Base-by-base conservation (phyloP, 1,140 invertebrate species). In the Leucophenga varia region DNA sequence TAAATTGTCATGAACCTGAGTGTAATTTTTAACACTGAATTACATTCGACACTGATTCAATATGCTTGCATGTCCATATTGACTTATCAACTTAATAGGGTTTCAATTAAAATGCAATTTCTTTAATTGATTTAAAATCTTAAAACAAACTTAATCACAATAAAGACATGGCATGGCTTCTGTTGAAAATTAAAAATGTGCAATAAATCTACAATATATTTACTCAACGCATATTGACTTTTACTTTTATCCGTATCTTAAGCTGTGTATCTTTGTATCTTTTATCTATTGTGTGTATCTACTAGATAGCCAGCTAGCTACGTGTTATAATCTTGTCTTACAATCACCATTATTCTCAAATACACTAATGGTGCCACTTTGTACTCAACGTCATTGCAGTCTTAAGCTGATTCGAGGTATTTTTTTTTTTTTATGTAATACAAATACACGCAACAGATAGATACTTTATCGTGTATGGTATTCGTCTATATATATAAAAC, bases 351-450 rank as follows among this genome's bases (percentile, higher is more conserved):
- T 47, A 46, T 52, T 43, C 42, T 39, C 52, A n/a, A n/a, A n/a
- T n/a, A 40, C 49, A 65, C 55, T 61, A 65, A 65, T 65, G 58
- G 48, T 59, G 44, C 50, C 63, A 63, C 59, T 65, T 65, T 56
- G 61, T 65, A 41, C 20, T n/a, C n/a, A n/a, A n/a, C n/a, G n/a
- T n/a, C n/a, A n/a, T n/a, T n/a, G n/a, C n/a, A n/a, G n/a, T n/a
- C n/a, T n/a, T n/a, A n/a, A 50, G 42, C 49, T 51, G 49, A n/a
- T n/a, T 61, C 36, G 43, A 43, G 38, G 41, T 28, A n/a, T 48
- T 52, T 48, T 36, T 52, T 36, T 44, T 39, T 43, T 39, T 30
- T 39, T 40, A 34, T 14, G 13, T 14, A 34, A 8, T 14, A 37
- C 13, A 16, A 16, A 37, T 17, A 37, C 3, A 37, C 4, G 18